phyloP scores from a whole-genome alignment of 1,140 invertebrate species.

The Halotydeus destructor region DNA sequence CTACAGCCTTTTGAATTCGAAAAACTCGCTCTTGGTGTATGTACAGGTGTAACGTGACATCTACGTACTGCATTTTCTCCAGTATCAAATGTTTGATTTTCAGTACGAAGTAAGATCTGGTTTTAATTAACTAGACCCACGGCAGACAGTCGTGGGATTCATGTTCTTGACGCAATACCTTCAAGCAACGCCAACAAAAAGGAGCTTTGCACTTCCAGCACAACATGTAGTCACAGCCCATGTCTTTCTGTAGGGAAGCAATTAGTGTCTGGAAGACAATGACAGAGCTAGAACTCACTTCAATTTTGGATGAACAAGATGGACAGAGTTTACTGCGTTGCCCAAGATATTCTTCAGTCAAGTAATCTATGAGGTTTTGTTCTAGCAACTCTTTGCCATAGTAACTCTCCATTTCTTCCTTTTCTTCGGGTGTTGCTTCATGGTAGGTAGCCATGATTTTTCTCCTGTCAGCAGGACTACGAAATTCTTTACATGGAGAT shows the following conservation, averaged over 20 bases:
- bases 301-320: constrained; percentile 35
- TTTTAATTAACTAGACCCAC: too few species aligned
- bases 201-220: constrained; percentile 38
- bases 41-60: too few species aligned
- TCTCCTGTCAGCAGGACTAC: constrained; percentile 23
- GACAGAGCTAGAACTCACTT: constrained; percentile 29
- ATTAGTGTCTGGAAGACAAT: constrained; percentile 6
- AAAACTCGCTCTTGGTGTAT: too few species aligned
- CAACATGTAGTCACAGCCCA: constrained; percentile 50
- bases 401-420: constrained; percentile 28
- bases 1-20: too few species aligned
- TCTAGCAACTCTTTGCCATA: constrained; percentile 37
- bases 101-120: too few species aligned
- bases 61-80: too few species aligned
- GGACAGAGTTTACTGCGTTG: constrained; percentile 39
- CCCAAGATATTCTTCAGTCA: constrained; percentile 36
- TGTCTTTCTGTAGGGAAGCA: constrained; percentile 34
- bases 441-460: neutral
- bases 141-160: too few species aligned
- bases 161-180: constrained; percentile 28
- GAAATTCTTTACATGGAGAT: constrained; percentile 33
- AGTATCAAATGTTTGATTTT: too few species aligned
- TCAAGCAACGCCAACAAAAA: constrained; percentile 43
- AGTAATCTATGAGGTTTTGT: constrained; percentile 30
- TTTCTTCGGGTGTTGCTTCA: constrained; percentile 19